Conservation (phyloP, 2,888 invertebrate species). For the Lacanobia wlatinum region DNA sequence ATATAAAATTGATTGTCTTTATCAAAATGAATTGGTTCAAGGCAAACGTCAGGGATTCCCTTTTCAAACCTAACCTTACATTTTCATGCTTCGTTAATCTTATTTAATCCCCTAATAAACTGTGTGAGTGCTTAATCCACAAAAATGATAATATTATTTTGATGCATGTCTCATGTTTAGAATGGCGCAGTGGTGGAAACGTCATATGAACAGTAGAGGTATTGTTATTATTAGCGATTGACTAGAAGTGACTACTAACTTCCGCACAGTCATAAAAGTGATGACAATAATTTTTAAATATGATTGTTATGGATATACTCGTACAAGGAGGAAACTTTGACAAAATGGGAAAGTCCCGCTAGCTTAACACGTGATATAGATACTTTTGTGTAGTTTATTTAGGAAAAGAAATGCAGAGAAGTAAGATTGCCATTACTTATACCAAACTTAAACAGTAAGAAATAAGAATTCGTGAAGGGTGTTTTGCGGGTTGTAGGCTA, state of each 20-base stretch:
- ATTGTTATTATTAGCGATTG: not conserved
- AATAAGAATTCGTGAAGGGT: not conserved
- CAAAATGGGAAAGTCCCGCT: not conserved
- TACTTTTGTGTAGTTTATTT: not conserved
- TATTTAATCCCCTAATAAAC: not conserved
- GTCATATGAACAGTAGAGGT: not conserved
- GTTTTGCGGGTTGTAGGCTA: not conserved
- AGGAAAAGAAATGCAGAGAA: not conserved
- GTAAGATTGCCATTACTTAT: not conserved
- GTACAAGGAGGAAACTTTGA: not conserved
- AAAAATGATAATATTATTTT: not conserved
- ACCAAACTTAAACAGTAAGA: not conserved
- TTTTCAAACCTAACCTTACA: not conserved
- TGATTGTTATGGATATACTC: not conserved
- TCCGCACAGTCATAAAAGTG: not conserved
- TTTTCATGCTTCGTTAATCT: conserved; percentile 5
- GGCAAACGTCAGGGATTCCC: not conserved
- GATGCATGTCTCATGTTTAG: not conserved
- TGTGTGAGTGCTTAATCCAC: not conserved
- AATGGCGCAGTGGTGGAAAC: not conserved
- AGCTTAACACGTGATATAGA: too few species aligned
- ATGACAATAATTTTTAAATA: not conserved
- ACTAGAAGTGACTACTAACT: not conserved
- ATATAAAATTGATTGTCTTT: not conserved
- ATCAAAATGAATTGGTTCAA: conserved; percentile 1